Conservation (phyloP, 2,888 invertebrate species). For the Cerceris ruficornis region DNA sequence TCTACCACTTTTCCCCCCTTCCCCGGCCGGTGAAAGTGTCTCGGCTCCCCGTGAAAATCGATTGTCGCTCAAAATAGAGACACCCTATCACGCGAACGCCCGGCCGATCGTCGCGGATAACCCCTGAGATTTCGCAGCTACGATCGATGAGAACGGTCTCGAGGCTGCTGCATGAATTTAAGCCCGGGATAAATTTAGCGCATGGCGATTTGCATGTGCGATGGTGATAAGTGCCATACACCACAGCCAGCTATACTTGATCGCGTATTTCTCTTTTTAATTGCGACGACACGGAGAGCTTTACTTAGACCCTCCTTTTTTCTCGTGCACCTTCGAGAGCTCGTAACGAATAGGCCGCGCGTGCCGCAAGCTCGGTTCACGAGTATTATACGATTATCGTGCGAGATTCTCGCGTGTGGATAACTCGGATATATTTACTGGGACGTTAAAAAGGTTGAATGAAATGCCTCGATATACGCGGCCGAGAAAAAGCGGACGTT, state of each 20-base stretch:
- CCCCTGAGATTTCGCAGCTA: conserved; percentile 46
- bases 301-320: no score
- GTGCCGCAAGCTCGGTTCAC: no score
- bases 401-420: no score
- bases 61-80: conserved; percentile 45
- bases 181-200: conserved; percentile 52
- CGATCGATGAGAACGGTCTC: conserved; percentile 47
- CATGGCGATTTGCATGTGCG: conserved; percentile 44
- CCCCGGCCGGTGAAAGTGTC: conserved; percentile 58
- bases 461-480: no score
- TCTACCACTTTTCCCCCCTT: no score
- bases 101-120: conserved; percentile 46
- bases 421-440: no score
- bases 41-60: conserved; percentile 41
- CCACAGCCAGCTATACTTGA: no score
- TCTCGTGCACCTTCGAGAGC: neutral
- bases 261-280: no score
- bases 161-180: conserved; percentile 45
- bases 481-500: no score
- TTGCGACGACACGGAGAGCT: no score
- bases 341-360: neutral
- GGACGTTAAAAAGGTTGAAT: no score
- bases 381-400: no score
- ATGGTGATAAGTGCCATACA: conserved; percentile 29
- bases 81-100: conserved; percentile 51